Evolutionary conservation across 2,113 vertebrate species (phyloP), one percentile per base, ranked within the genome.

Genomic region (Aphyosemion australe): DNA sequence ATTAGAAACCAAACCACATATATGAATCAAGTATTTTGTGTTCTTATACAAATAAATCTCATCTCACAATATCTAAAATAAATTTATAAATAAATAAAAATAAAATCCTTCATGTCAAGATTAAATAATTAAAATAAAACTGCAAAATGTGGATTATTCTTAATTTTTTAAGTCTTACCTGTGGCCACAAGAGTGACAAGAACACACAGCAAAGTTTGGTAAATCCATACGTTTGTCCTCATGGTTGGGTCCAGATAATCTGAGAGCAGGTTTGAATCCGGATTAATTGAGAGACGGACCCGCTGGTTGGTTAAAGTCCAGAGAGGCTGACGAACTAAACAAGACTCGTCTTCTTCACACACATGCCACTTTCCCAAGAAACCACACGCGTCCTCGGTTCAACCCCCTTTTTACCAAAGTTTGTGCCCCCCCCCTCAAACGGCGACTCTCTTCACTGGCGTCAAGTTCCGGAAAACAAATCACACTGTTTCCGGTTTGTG

Each of bases 181-280:
- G 89, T 69, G 20, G 87, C 79, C 66, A 90, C 6, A 48, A 84
- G 6, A 54, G 73, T 82, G 49, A 92, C 69, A 54, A 91, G 51
- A 37, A 82, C 63, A 39, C 82, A 90, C 69, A 89, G 34, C 78
- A 91, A 41, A 45, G 79, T 69, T 64, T 86, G 85, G 81, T 87
- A 92, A 85, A 92, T 91, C 89, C 91, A 92, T 62, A 80, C 78
- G 69, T 78, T 59, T 52, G 80, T 75, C 81, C 80, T 89, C 89
- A 90, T 89, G 87, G 83, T 76, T 72, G 8, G 19, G 18, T 54
- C 5, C 5, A 12, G 42, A 37, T 6, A 50, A 42, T 52, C n/a
- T 19, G 12, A 15, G 54, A 54, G 50, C 61, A 85, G 69, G 55
- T 75, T 72, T 64, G 48, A 78, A 72, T 85, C 83, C 86, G 57